Base-by-base conservation (phyloP, 2,888 invertebrate species). In the Trichopoda pennipes region DNA sequence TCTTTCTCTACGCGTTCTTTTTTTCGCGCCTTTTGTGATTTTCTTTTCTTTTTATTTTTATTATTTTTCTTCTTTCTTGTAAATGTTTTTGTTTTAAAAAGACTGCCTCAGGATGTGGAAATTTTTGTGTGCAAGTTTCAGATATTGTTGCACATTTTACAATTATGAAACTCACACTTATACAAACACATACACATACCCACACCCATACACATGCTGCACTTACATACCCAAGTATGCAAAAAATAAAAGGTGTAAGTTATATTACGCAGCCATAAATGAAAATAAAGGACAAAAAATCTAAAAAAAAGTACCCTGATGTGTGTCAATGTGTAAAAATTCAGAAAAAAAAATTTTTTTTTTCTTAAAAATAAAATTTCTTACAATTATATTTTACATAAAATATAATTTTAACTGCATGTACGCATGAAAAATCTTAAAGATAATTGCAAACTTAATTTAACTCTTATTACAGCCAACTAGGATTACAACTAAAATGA, bases 71-170 rank as follows among this genome's bases (percentile, higher is more conserved):
- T 69, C 14, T 60, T 21, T 16, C 35, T 69, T 44, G 42, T 51
- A 42, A 49, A 47, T 55, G 47, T 17, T 49, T 35, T 61, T 75
- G 64, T 75, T 75, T 38, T 12, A 32, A 76, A 23, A 28, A 28
- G 14, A 7, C 55, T 61, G 76, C 76, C 55, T 60, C 64, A 73
- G 77, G 68, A 77, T 81, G 72, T 77, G 61, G 47, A 68, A 68
- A 73, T 81, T 64, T 69, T 47, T 66, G 74, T 74, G 69, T 61
- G 61, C 55, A 56, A 55, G 35, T 69, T 61, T n/a, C 32, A 44
- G 60, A 12, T 60, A 68, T 73, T 81, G 81, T 81, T 81, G 81
- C 76, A 77, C 81, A 81, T 81, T 81, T 81, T 58, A 47, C 72
- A 73, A 72, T 77, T 76, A 68, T 73, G 28, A 69, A 69, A 76